Evolutionary conservation across 1,140 invertebrate species (phyloP).

Genomic region (Odontomachus brunneus): DNA sequence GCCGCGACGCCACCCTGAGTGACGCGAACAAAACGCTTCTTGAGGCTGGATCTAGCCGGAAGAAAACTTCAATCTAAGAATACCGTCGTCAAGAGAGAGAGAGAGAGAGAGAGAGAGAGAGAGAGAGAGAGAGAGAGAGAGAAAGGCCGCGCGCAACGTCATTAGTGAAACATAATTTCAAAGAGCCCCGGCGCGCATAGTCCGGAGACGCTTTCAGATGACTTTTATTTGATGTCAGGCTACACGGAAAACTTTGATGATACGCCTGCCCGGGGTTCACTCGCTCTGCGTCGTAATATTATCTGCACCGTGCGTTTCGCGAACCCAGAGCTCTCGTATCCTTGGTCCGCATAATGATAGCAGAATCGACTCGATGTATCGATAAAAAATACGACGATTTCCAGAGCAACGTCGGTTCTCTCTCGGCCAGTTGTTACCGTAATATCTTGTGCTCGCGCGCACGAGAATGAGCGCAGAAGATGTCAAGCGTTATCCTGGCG

Average conservation of each 20-base stretch:
- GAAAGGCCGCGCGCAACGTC: conserved; percentile 25
- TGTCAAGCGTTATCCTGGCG: not conserved
- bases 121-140: too few species aligned
- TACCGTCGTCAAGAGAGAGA: conserved; percentile 10
- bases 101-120: too few species aligned
- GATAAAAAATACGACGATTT: not conserved
- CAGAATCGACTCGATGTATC: not conserved
- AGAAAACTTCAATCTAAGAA: conserved; percentile 53
- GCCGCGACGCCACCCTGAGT: not conserved
- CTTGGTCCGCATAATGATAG: conserved; percentile 11
- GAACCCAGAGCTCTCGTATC: not conserved
- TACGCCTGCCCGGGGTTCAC: not conserved
- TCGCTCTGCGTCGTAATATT: conserved; percentile 11
- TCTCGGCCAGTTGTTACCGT: too few species aligned
- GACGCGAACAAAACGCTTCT: conserved; percentile 31
- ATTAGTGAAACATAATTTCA: conserved; percentile 54
- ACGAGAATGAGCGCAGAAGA: not conserved
- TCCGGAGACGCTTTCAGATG: conserved; percentile 12
- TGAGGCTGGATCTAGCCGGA: conserved; percentile 31
- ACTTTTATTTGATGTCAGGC: conserved; percentile 51
- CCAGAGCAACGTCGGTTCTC: not conserved
- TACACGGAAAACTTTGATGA: conserved; percentile 48
- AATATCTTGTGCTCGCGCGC: too few species aligned
- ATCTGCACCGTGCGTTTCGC: not conserved
- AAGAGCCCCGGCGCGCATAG: not conserved